Evolutionary conservation across 1,140 invertebrate species (phyloP).

Genomic region (Drosophila arawakana): DNA sequence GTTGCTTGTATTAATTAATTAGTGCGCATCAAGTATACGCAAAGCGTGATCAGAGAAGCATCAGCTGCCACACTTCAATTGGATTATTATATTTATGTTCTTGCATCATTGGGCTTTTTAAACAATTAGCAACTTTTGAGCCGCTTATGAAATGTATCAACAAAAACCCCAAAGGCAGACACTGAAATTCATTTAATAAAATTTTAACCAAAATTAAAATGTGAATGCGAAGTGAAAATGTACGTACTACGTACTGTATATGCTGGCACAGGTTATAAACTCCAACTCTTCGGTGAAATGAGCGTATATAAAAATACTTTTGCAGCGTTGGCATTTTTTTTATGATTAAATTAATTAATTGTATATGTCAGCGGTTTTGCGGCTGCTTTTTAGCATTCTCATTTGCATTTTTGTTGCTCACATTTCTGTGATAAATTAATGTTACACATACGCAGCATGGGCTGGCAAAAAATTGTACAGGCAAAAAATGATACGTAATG

Average conservation of each 20-base stretch:
- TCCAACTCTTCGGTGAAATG: background rate
- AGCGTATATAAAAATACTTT: constrained; percentile 40
- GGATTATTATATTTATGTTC: constrained; percentile 20
- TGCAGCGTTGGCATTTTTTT: constrained; percentile 61
- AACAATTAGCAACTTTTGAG: constrained; percentile 70
- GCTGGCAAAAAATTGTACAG: background rate
- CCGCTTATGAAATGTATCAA: constrained; percentile 45
- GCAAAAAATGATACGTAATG: background rate
- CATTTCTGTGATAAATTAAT: constrained; percentile 46
- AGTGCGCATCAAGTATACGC: constrained; percentile 35
- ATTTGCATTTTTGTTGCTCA: constrained; percentile 51
- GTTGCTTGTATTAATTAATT: constrained; percentile 20
- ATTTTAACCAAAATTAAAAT: constrained; percentile 9
- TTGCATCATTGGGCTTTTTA: constrained; percentile 35
- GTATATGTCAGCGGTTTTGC: constrained; percentile 70
- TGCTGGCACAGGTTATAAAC: background rate
- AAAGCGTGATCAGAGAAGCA: background rate
- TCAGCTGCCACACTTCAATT: constrained; percentile 16
- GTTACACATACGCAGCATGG: constrained; percentile 42
- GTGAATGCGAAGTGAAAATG: background rate
- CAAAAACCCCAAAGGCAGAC: constrained; percentile 20
- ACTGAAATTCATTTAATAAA: constrained; percentile 58
- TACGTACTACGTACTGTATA: background rate
- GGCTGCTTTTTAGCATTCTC: constrained; percentile 50
- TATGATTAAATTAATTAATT: constrained; percentile 76